Base-by-base conservation (phyloP, 2,113 vertebrate genomes). In the Peromyscus polionotus region DNA sequence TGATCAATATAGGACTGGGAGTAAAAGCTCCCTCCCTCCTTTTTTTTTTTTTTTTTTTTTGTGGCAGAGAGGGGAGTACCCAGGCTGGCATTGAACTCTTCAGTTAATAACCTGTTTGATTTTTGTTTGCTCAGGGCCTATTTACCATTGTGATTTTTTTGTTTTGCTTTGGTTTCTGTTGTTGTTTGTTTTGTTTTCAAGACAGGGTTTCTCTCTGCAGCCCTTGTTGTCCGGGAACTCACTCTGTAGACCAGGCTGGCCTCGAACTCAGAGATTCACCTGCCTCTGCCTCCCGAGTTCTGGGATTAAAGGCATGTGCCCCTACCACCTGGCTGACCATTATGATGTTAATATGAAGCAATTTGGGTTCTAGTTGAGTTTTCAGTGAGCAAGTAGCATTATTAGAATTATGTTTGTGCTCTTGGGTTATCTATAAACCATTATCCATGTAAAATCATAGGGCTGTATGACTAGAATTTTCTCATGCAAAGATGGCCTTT, bases 281-380 rank as follows among this genome's bases (percentile, higher is more conserved):
- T 70, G 68, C 68, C 68, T 70, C 68, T 70, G 33, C 36, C 68
- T 70, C 68, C 68, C 3, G 5, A 70, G 7, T 70, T 33, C 33
- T 70, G 36, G 7, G 36, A 9, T n/a, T n/a, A n/a, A 72, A 19
- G 68, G 63, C 8, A 3, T 68, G 31, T 4, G 13, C 67, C 67
- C 16, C 31, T 31, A 68, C 65, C 3, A 14, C 65, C 65, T 11
- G 11, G 65, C 28, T 33, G 28, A 73, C 72, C 7, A 48, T 39
- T 13, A 28, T 72, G 19, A 91, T 77, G 96, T 84, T 93, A 85
- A 72, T 68, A 93, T 75, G 86, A 94, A 91, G 42, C 75, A 51
- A 54, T 92, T 65, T 96, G 57, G 16, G 17, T 76, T 96, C 70
- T 73, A 75, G 8, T 26, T 81, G 22, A 24, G 5, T 67, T 92